phyloP scores from a whole-genome alignment of 2,888 invertebrate genomes.

The Microplitis deprimator region DNA sequence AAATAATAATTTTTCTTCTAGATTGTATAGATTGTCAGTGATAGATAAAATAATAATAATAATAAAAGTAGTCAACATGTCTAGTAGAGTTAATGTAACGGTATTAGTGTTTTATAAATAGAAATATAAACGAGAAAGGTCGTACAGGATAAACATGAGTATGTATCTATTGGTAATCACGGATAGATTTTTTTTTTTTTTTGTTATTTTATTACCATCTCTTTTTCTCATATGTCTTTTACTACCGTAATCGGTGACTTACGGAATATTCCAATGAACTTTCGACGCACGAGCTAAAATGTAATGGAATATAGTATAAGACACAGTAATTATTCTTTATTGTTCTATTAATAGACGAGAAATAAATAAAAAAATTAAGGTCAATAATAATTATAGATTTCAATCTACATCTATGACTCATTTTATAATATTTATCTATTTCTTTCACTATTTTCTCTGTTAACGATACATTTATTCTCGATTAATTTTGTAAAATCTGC shows the following conservation, averaged over 20 bases:
- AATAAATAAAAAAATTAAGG: constrained; percentile 59
- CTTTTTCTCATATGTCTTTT: background rate
- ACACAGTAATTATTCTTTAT: constrained; percentile 12
- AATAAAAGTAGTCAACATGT: background rate
- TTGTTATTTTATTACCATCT: background rate
- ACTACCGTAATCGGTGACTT: constrained; percentile 7
- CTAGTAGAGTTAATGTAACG: background rate
- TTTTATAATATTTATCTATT: background rate
- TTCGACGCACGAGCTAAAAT: constrained; percentile 49
- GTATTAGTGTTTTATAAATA: background rate
- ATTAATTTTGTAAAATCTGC: no score
- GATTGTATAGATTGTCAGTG: background rate
- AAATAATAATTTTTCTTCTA: background rate
- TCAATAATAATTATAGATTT: constrained; percentile 33
- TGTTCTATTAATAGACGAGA: constrained; percentile 52
- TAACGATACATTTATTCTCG: no score
- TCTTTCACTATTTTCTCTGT: background rate
- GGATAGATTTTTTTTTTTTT: constrained; percentile 4
- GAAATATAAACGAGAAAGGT: background rate
- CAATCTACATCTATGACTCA: background rate
- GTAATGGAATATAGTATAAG: background rate
- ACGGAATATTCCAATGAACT: constrained; percentile 61
- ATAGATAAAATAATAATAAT: background rate
- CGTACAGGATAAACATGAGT: background rate
- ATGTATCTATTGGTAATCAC: background rate